A percentile compares a stretch with the other conserved stretches of the same genome.
phyloP scores from a whole-genome alignment of 2,888 invertebrate genomes.

The Lasioglossum leucozonium region DNA sequence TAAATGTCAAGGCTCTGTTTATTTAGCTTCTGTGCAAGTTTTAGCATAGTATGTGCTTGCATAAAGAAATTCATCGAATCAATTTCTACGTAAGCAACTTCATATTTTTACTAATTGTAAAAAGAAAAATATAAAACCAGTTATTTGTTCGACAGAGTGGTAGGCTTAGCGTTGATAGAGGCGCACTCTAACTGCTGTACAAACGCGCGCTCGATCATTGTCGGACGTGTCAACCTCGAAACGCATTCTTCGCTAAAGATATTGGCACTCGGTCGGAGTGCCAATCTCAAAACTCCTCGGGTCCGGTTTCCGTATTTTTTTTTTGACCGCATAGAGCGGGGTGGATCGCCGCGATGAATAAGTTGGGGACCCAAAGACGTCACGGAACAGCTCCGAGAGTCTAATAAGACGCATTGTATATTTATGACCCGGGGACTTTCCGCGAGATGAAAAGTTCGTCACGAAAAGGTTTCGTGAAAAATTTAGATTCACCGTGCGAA shows the following conservation, averaged over 20 bases:
- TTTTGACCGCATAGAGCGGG: neutral
- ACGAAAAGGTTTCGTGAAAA: conserved; percentile 20
- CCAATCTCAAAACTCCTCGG: neutral
- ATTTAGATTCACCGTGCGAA: conserved; percentile 1
- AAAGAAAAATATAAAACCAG: no score
- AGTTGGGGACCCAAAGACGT: conserved; percentile 9
- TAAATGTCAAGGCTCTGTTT: no score
- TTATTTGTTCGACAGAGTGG: no score
- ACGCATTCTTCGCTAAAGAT: neutral
- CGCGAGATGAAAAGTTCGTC: neutral
- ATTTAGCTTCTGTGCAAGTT: no score
- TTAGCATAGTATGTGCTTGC: no score
- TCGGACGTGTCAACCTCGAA: conserved; percentile 6
- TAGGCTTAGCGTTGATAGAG: no score
- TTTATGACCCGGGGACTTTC: conserved; percentile 23
- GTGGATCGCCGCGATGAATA: neutral
- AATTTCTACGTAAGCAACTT: no score
- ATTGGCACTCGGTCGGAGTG: conserved; percentile 17
- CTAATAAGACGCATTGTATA: conserved; percentile 39
- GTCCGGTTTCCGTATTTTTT: neutral
- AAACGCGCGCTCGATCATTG: neutral
- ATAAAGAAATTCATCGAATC: no score
- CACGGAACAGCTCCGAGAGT: conserved; percentile 18
- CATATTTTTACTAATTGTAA: no score
- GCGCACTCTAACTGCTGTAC: no score